Evolutionary conservation across 2,888 invertebrate genomes (phyloP).

Genomic region (Synergus laeviventris): DNA sequence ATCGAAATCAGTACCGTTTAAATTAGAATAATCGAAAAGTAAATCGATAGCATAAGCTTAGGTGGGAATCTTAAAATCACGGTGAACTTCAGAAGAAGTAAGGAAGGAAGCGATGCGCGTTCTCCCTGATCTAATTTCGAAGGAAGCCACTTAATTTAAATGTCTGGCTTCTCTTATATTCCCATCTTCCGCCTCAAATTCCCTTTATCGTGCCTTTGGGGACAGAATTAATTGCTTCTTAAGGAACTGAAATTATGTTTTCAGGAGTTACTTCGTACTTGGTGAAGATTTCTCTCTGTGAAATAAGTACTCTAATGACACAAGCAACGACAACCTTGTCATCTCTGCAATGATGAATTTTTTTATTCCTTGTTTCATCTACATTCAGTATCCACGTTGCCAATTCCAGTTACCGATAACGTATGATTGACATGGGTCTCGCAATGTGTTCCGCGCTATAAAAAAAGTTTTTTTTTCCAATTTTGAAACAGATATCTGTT

Average conservation of each 20-base stretch:
- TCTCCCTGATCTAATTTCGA: slow-evolving; percentile 70
- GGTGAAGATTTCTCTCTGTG: slow-evolving; percentile 46
- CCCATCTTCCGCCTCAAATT: slow-evolving; percentile 46
- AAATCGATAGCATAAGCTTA: slow-evolving; percentile 30
- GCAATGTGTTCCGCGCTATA: neutral
- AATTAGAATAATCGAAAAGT: neutral
- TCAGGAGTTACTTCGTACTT: slow-evolving; percentile 59
- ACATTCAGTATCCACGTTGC: neutral
- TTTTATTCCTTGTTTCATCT: neutral
- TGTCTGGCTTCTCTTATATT: slow-evolving; percentile 56
- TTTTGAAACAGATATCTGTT: slow-evolving; percentile 14
- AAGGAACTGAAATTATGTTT: slow-evolving; percentile 72
- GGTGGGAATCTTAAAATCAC: slow-evolving; percentile 46
- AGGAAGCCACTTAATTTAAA: slow-evolving; percentile 73
- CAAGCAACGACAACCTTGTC: slow-evolving; percentile 38
- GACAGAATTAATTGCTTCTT: slow-evolving; percentile 73
- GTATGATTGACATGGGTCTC: neutral
- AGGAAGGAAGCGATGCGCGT: slow-evolving; percentile 52
- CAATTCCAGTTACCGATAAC: slow-evolving; percentile 5
- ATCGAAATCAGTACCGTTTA: neutral
- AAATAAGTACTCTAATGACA: slow-evolving; percentile 48
- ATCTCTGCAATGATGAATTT: slow-evolving; percentile 24
- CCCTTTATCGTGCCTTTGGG: slow-evolving; percentile 57
- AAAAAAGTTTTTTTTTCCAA: neutral
- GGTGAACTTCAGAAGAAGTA: slow-evolving; percentile 40